Percentiles rank a stretch among this genome's conserved stretches.
Conservation (phyloP, 1,140 invertebrate species). For the Oreohelix idahoensis region DNA sequence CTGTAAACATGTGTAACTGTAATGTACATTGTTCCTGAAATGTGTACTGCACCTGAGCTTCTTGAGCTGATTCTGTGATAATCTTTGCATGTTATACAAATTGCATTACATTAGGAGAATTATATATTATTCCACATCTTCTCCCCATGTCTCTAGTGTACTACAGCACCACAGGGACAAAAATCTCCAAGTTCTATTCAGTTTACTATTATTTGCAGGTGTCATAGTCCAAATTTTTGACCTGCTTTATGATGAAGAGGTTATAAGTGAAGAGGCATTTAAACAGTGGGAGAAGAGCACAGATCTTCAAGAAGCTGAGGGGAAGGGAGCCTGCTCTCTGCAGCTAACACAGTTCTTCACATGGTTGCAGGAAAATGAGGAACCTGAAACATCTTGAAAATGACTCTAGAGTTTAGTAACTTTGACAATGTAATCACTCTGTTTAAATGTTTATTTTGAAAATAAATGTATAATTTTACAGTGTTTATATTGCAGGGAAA, state of each 20-base stretch:
- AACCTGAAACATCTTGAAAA: constrained; percentile 48
- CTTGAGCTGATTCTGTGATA: too few relatives aligned
- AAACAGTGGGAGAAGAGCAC: constrained; percentile 76
- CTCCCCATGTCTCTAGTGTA: too few relatives aligned
- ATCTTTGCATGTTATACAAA: too few relatives aligned
- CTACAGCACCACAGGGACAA: too few relatives aligned
- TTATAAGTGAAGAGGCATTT: constrained; percentile 79
- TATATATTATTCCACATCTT: too few relatives aligned
- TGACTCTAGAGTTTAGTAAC: background rate
- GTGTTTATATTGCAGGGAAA: background rate
- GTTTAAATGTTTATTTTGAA: background rate
- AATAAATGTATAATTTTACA: background rate
- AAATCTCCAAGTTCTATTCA: too few relatives aligned
- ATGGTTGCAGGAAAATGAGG: constrained; percentile 76
- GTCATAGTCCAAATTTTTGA: constrained; percentile 76
- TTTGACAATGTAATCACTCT: background rate
- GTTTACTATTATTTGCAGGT: constrained; percentile 62
- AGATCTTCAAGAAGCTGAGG: constrained; percentile 75
- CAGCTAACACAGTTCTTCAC: constrained; percentile 78
- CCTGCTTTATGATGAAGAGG: constrained; percentile 76
- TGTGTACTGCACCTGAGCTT: too few relatives aligned
- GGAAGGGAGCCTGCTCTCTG: constrained; percentile 77
- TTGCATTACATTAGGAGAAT: too few relatives aligned
- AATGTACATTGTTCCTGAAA: too few relatives aligned
- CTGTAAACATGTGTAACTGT: too few relatives aligned